Evolutionary conservation across 1,140 invertebrate genomes (phyloP).

Genomic region (Arion vulgaris): DNA sequence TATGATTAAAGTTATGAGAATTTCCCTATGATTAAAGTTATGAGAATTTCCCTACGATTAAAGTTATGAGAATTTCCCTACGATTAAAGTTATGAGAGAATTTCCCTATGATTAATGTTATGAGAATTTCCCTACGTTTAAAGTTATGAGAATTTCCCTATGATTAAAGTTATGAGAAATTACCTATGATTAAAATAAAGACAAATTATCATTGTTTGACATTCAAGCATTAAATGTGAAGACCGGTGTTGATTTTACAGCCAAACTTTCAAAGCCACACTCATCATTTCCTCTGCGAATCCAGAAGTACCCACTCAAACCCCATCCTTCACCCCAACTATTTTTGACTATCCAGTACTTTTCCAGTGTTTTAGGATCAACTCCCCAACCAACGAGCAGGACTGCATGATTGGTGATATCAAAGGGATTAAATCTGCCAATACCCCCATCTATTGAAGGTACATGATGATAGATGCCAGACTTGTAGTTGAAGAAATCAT

Average conservation of each 20-base stretch:
- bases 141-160: too few species aligned
- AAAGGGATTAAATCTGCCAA: conserved; percentile 63
- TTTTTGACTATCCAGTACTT: conserved; percentile 73
- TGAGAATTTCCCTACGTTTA: too few species aligned
- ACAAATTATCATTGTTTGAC: not conserved
- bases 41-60: too few species aligned
- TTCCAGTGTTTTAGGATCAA: conserved; percentile 51
- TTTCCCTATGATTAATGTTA: too few species aligned
- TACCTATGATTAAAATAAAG: too few species aligned
- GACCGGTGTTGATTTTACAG: conserved; percentile 15
- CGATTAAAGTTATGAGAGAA: too few species aligned
- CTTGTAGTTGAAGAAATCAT: conserved; percentile 70
- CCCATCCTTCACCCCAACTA: conserved; percentile 77
- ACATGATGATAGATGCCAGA: conserved; percentile 72
- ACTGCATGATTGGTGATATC: conserved; percentile 72
- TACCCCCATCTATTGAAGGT: conserved; percentile 42
- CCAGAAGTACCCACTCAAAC: conserved; percentile 75
- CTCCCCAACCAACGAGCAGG: conserved; percentile 71
- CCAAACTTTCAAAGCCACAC: conserved; percentile 26
- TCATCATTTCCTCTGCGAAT: conserved; percentile 73
- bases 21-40: too few species aligned
- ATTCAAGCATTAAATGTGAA: conserved; percentile 6
- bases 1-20: too few species aligned
- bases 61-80: too few species aligned
- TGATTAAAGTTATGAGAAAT: too few species aligned